Conservation (phyloP, 2,113 vertebrate genomes). For the Pterophyllum scalare region DNA sequence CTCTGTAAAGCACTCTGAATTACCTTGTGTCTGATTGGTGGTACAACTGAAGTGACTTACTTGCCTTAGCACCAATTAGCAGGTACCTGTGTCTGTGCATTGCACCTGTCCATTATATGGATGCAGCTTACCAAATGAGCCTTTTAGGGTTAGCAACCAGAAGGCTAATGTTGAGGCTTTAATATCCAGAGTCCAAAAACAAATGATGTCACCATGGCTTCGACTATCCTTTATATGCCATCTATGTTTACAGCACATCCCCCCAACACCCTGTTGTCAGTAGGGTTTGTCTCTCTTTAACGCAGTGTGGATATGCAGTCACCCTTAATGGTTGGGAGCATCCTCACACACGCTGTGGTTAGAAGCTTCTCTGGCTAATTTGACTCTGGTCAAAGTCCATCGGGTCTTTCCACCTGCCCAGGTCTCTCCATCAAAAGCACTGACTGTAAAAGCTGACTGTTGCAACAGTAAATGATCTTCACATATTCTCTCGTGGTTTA, state of each 20-base stretch:
- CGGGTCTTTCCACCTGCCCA: not conserved
- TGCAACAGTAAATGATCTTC: no score
- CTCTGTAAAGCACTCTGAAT: not conserved
- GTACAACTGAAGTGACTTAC: not conserved
- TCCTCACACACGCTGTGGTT: not conserved
- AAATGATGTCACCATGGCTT: not conserved
- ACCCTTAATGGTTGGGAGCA: not conserved
- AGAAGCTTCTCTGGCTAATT: not conserved
- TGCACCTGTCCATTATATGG: not conserved
- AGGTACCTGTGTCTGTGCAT: not conserved
- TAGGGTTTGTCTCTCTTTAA: not conserved
- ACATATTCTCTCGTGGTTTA: no score
- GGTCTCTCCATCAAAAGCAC: not conserved
- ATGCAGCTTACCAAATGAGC: not conserved
- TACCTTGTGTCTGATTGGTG: not conserved
- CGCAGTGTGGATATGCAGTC: not conserved
- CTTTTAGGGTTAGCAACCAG: not conserved
- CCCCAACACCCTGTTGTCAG: not conserved
- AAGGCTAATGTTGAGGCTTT: not conserved
- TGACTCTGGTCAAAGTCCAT: not conserved
- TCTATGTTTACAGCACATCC: not conserved
- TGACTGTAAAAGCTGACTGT: not conserved
- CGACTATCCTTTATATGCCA: not conserved
- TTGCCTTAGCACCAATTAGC: not conserved
- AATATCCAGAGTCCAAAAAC: not conserved